These are phyloP conservation scores for Melipona beecheii DNA, from an alignment of 2,888 invertebrate genomes.

Conservation along the genomic window DNA sequence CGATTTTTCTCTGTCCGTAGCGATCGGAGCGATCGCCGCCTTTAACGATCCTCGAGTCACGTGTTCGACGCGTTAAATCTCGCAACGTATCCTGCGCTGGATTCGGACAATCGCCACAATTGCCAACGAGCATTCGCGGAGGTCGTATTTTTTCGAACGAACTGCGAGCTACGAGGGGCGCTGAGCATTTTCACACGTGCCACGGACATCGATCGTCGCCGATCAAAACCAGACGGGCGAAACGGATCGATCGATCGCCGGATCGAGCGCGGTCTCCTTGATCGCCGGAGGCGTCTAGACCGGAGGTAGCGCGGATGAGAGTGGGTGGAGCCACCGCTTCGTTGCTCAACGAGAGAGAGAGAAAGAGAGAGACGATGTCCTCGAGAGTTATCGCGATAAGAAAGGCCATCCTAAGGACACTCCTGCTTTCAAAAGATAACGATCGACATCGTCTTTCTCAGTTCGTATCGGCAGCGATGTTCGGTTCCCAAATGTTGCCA, in stretches of 20 bases:
- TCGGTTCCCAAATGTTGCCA: slow-evolving; percentile 62
- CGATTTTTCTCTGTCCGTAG: slow-evolving; percentile 29
- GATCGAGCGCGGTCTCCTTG: slow-evolving; percentile 73
- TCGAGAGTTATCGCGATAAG: slow-evolving; percentile 82
- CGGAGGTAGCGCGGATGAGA: slow-evolving; percentile 74
- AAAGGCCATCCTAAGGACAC: slow-evolving; percentile 83
- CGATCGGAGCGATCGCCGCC: background rate
- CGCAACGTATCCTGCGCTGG: background rate
- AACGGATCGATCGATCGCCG: slow-evolving; percentile 57
- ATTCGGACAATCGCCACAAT: background rate
- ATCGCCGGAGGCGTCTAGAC: slow-evolving; percentile 72
- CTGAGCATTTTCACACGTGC: slow-evolving; percentile 53
- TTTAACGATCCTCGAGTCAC: background rate
- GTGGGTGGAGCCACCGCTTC: slow-evolving; percentile 80
- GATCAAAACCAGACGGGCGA: slow-evolving; percentile 51
- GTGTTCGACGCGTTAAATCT: background rate
- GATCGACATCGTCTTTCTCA: slow-evolving; percentile 66
- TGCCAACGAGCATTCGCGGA: fast-evolving
- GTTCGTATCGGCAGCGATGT: slow-evolving; percentile 52
- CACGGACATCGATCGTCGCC: slow-evolving; percentile 49
- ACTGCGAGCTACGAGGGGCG: no score
- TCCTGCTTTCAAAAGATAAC: slow-evolving; percentile 75
- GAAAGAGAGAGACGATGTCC: slow-evolving; percentile 77
- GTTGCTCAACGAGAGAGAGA: slow-evolving; percentile 75
- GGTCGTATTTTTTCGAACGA: background rate